Base-by-base conservation (phyloP, 2,888 invertebrate species). In the Thymelicus acteon region DNA sequence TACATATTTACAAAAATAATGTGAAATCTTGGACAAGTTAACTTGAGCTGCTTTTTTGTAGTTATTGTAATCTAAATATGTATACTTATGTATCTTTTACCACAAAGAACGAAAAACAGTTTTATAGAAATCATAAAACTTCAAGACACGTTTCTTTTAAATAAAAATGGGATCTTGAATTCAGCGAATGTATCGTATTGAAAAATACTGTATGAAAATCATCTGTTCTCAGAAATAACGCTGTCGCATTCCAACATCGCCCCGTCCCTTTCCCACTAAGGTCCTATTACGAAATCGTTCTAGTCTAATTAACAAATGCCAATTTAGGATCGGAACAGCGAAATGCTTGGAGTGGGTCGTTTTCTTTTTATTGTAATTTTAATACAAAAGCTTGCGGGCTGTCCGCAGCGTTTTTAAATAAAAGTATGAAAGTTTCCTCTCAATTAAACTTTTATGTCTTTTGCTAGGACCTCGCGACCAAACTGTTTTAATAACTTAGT, bases 301-400 rank as follows among this genome's bases (percentile, higher is more conserved):
- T 69, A 57, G 57, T 73, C 75, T 77, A 77, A 77, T 77, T 76
- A 77, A 74, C 72, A 73, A 74, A 76, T 75, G 74, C 74, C 76
- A 77, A 77, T 77, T 75, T 74, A 74, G 75, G 62, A 68, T 68
- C 47, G 68, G 68, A 69, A 69, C 69, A 69, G 69, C 69, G 62
- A 69, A 69, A 69, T 69, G 69, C 69, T 63, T 62, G 62, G 69
- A 69, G 68, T 13, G 15, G 40, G 57, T 24, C 62, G 64, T 54
- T 52, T 19, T 52, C 52, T 47, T 62, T 69, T 63, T 63, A 69
- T 69, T 69, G 69, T 69, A 63, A 63, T 69, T 69, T 63, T 69
- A 69, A 69, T 69, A 69, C 69, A 69, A 69, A 63, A 69, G 69
- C 69, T 69, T 63, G 62, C 52, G 54, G 39, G 54, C 15, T 49